Base-by-base conservation (phyloP, 1,140 invertebrate species). In the Zaprionus capensis region DNA sequence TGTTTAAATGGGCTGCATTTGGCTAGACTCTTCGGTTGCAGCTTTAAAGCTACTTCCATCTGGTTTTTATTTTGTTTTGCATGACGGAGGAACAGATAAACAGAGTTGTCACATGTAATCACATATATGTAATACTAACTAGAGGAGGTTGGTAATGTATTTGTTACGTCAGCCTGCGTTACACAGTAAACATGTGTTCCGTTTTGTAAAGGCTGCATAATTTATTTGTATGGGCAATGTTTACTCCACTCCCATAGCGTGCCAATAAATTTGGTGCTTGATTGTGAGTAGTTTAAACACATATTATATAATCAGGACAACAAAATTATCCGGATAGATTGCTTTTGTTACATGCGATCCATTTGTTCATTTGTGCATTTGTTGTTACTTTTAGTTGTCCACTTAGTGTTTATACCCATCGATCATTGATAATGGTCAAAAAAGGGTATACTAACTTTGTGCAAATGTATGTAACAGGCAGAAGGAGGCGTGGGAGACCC, bases 1-100 rank as follows among this genome's bases (percentile, higher is more conserved):
- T 90, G 85, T 90, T 90, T 90, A 90, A 90, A 90, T 90, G 85
- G 90, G 85, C 85, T 88, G 78, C 81, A 88, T 77, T 88, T 88
- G 58, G 55, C 17, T 4, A 20, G 17, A 49, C 12, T 49, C 2
- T 9, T 17, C 17, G 12, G 46, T 5, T 24, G 9, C 11, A 20
- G 46, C 11, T 68, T 90, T 90, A 81, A 88, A 88, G 85, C 69
- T 76, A 75, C 57, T 82, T 70, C 20, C 24, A 46, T 85, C 76
- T 76, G 73, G 72, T 75, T 78, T 87, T 81, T 74, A 87, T 71
- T 87, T 81, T 51, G 71, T 76, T 81, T 79, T 79, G 81, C 81
- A 41, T 81, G 75, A 56, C 75, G 78, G 72, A 61, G 56, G 69
- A 28, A 24, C 2, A 58, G 4, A 15, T n/a, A 38, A 20, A 58